phyloP scores from a whole-genome alignment of 1,140 invertebrate genomes.

The Conopomorpha cramerella region DNA sequence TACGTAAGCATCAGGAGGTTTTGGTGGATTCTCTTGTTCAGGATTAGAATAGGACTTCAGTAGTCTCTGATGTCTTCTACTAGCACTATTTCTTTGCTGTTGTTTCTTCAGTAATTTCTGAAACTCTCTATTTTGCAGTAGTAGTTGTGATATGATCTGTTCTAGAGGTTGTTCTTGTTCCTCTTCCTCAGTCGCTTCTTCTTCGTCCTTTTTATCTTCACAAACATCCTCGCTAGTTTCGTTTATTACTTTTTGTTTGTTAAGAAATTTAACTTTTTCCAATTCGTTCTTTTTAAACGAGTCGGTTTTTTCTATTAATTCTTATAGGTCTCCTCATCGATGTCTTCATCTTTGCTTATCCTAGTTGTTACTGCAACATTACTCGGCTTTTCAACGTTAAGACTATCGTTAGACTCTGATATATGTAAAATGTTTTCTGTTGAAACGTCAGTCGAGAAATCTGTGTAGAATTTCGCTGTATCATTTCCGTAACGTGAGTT shows the following conservation, averaged over 20 bases:
- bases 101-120: conserved; percentile 75
- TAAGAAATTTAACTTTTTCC: conserved; percentile 52
- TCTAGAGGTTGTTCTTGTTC: conserved; percentile 66
- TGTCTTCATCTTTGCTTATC: conserved; percentile 46
- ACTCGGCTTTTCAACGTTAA: conserved; percentile 44
- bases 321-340: conserved; percentile 51
- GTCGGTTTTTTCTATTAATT: conserved; percentile 57
- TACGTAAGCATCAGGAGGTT: conserved; percentile 48
- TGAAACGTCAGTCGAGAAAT: conserved; percentile 63
- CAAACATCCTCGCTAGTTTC: conserved; percentile 36
- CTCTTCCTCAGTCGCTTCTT: conserved; percentile 44
- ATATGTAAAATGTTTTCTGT: conserved; percentile 65
- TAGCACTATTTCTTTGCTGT: conserved; percentile 62
- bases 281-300: conserved; percentile 60
- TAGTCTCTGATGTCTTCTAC: conserved; percentile 62
- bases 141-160: conserved; percentile 79
- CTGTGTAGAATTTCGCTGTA: conserved; percentile 69
- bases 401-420: conserved; percentile 66
- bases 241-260: conserved; percentile 49
- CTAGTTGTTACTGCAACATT: conserved; percentile 17
- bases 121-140: conserved; percentile 84
- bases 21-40: conserved; percentile 33
- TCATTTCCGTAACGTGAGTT: conserved; percentile 45
- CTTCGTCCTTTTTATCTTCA: conserved; percentile 10
- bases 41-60: conserved; percentile 57